Base-by-base conservation (phyloP, 37 sponge, comb jelly and placozoan species). In the Haliclona indistincta region DNA sequence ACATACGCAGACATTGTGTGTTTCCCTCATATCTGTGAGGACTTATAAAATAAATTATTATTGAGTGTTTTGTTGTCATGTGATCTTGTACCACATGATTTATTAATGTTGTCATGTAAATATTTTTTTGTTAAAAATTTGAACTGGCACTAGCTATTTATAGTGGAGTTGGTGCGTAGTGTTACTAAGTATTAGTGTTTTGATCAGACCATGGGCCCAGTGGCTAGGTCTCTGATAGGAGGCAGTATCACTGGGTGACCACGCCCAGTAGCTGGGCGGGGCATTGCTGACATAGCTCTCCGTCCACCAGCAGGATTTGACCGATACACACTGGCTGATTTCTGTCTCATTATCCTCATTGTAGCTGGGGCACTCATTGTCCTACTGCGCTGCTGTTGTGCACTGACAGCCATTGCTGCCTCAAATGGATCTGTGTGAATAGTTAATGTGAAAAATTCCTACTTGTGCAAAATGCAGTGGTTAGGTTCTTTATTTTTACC, bases 361-460 rank as follows among this genome's bases (percentile, higher is more conserved):
- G 75, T 82, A 6, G 83, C 83, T 56, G 83, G 83, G 2, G 83
- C 83, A 0, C 74, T 73, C 61, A 56, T 66, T 56, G 83, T 82
- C 10, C 79, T 33, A 4, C 45, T 13, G 19, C 81, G 64, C 41
- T 30, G 36, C 28, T 7, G 7, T 7, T 20, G 60, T 58, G 26
- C 6, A 26, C 53, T 66, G 25, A 67, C n/a, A 1, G 74, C 75
- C 36, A 65, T 82, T 1, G 83, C 75, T 39, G n/a, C 32, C 26
- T 82, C 83, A 74, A 82, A 82, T 22, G 83, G 83, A 73, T 82
- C 83, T 82, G 42, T 29, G 54, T 0, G 51, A 44, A 63, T 5
- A 45, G 7, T 25, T 58, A 25, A n/a, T 58, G 60, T 20, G n/a
- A 20, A 58, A 58, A n/a, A n/a, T 58, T 58, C 7, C 7, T n/a